phyloP scores from a whole-genome alignment of 2,113 vertebrate species.

The Sceloporus tristichus region DNA sequence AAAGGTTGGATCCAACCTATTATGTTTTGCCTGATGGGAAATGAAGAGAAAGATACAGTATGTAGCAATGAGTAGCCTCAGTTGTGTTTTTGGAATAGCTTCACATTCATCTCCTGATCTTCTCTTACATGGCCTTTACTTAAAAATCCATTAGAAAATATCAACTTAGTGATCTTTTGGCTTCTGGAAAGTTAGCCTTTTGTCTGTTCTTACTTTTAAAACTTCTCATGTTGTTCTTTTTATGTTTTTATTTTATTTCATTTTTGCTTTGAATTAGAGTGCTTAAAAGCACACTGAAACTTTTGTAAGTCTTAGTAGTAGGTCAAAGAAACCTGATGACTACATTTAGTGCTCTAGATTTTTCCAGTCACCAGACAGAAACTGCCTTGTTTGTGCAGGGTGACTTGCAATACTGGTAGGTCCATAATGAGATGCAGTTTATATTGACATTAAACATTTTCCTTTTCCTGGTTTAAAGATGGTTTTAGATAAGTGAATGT shows the following conservation, averaged over 20 bases:
- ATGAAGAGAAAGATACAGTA: neutral
- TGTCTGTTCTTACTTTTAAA: conserved; percentile 40
- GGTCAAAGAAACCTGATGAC: conserved; percentile 73
- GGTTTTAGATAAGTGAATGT: conserved; percentile 12
- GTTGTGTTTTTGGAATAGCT: neutral
- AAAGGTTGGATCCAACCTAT: neutral
- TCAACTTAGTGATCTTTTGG: neutral
- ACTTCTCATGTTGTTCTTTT: neutral
- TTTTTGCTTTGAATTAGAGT: neutral
- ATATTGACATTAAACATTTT: conserved; percentile 34
- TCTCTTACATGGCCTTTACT: neutral
- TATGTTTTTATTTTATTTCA: neutral
- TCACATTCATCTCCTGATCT: neutral
- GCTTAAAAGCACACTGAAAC: conserved; percentile 54
- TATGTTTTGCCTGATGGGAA: neutral
- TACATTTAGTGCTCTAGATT: conserved; percentile 59
- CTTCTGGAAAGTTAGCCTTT: conserved; percentile 27
- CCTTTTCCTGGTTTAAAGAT: conserved; percentile 35
- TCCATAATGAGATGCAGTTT: conserved; percentile 43
- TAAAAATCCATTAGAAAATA: neutral
- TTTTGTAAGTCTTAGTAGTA: conserved; percentile 68
- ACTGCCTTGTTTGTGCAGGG: conserved; percentile 59
- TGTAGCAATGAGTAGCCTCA: neutral
- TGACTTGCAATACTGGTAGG: conserved; percentile 54
- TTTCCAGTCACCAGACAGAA: conserved; percentile 65